These are phyloP conservation scores for Mugil cephalus DNA, from an alignment of 2,113 vertebrate species.

Conservation along the genomic window DNA sequence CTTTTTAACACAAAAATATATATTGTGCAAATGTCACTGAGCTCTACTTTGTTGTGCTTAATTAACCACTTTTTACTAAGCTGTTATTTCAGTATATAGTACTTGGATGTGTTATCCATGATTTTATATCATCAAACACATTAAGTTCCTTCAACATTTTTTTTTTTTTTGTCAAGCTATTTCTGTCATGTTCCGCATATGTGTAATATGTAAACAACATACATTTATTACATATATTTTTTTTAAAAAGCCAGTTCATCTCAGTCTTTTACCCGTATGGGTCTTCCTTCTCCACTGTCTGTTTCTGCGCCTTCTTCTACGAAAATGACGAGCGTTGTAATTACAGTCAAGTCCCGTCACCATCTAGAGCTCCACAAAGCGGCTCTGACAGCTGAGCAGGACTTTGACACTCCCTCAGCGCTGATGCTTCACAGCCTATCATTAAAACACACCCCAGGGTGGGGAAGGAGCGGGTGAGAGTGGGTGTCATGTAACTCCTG, in stretches of 20 bases:
- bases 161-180: too few species aligned
- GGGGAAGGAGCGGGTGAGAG: conserved; percentile 20
- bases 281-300: not conserved
- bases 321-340: conserved; percentile 24
- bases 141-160: too few species aligned
- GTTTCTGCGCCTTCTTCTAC: conserved; percentile 4
- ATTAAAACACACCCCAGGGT: conserved; percentile 33
- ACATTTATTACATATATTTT: too few species aligned
- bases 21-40: too few species aligned
- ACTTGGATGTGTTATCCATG: too few species aligned
- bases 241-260: not conserved
- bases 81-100: too few species aligned
- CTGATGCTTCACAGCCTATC: conserved; percentile 43
- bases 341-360: conserved; percentile 28
- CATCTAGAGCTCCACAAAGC: conserved; percentile 26
- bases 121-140: too few species aligned
- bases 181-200: too few species aligned
- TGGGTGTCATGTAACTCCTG: conserved; percentile 31
- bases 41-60: too few species aligned
- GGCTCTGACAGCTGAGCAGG: conserved; percentile 41
- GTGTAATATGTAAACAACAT: too few species aligned
- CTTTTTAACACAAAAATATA: too few species aligned
- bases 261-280: not conserved
- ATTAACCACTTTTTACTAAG: too few species aligned
- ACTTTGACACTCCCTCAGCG: conserved; percentile 41